These are phyloP conservation scores for Darevskia nairensis DNA, from an alignment of 2,797 vertebrate species.

Conservation along the genomic window DNA sequence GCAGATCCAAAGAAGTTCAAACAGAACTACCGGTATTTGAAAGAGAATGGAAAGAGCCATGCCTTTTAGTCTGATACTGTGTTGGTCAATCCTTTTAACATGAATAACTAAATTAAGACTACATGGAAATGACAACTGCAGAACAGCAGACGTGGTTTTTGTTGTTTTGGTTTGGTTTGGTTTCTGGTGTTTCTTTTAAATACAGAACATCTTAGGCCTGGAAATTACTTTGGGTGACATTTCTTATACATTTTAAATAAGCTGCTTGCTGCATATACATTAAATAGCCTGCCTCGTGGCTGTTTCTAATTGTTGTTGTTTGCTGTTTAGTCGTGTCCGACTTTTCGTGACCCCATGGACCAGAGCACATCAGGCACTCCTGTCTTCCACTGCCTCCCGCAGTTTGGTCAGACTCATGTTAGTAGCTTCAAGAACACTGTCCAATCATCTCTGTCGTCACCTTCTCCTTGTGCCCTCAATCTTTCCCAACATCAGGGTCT, in stretches of 20 bases:
- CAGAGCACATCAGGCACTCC: too few relatives aligned
- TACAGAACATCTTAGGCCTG: neutral
- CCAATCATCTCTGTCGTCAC: too few relatives aligned
- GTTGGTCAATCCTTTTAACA: constrained; percentile 22
- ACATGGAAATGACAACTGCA: neutral
- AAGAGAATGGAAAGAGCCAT: constrained; percentile 22
- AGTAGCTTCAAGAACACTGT: too few relatives aligned
- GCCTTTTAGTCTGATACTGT: constrained; percentile 36
- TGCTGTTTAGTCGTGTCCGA: too few relatives aligned
- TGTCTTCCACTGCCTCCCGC: too few relatives aligned
- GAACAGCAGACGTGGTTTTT: neutral
- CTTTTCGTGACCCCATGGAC: too few relatives aligned
- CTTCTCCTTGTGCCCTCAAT: too few relatives aligned
- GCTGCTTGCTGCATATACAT: neutral
- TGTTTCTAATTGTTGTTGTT: neutral
- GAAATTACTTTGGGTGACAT: neutral
- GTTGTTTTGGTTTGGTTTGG: neutral
- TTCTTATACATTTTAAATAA: neutral
- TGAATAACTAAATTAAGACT: neutral
- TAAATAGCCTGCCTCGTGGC: neutral
- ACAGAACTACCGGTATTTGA: constrained; percentile 42
- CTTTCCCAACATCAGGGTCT: too few relatives aligned
- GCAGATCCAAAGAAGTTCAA: constrained; percentile 53
- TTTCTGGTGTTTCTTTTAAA: neutral
- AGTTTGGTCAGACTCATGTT: too few relatives aligned